Conservation (phyloP, 2,888 invertebrate genomes). For the Pterostichus madidus region DNA sequence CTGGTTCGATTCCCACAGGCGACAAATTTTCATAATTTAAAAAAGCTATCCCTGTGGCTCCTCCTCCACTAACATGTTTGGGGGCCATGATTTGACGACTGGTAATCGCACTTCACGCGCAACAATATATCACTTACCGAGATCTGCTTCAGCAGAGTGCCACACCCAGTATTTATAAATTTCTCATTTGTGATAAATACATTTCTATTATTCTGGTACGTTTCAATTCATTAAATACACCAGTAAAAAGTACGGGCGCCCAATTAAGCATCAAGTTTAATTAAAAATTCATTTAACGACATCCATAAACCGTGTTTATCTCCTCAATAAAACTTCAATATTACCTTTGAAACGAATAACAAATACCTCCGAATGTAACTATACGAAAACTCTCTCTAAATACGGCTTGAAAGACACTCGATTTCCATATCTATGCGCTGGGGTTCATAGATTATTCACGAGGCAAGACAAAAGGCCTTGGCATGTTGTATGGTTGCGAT, state of each 20-base stretch:
- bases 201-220: too few relatives aligned
- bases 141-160: too few relatives aligned
- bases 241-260: background rate
- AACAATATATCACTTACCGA: too few relatives aligned
- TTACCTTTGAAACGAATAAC: background rate
- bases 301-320: background rate
- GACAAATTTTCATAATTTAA: too few relatives aligned
- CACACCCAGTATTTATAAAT: too few relatives aligned
- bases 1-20: too few relatives aligned
- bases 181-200: too few relatives aligned
- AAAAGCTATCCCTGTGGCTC: too few relatives aligned
- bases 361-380: constrained; percentile 14
- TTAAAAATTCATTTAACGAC: constrained; percentile 6
- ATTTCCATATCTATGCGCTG: constrained; percentile 3
- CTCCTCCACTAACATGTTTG: too few relatives aligned
- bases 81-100: too few relatives aligned
- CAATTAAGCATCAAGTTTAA: constrained; percentile 7
- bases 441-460: constrained; percentile 18
- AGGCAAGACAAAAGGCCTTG: background rate
- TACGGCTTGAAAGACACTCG: background rate
- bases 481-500: background rate
- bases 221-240: too few relatives aligned
- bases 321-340: background rate
- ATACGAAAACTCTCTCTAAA: background rate
- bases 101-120: too few relatives aligned